phyloP scores from a whole-genome alignment of 2,113 vertebrate species.

The Phoxinus phoxinus region DNA sequence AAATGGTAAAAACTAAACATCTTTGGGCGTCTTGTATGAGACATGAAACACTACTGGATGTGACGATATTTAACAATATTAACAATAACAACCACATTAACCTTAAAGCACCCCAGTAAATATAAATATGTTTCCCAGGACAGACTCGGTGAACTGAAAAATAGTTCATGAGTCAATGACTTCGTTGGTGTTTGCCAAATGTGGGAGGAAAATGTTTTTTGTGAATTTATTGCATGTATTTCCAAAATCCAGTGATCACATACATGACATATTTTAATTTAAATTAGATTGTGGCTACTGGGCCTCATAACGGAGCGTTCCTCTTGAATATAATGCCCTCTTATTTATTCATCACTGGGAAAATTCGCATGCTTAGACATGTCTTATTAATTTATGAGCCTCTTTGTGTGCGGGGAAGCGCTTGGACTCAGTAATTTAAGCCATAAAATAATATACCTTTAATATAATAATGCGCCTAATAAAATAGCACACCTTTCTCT shows the following conservation, averaged over 20 bases:
- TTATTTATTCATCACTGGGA: conserved; percentile 70
- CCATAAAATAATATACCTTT: conserved; percentile 16
- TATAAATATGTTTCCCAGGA: conserved; percentile 6
- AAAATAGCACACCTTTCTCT: conserved; percentile 8
- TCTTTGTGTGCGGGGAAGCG: neutral
- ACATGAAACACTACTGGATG: neutral
- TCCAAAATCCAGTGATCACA: conserved; percentile 39
- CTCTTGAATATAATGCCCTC: conserved; percentile 65
- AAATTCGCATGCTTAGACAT: conserved; percentile 62
- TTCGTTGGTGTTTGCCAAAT: conserved; percentile 21
- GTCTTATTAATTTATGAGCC: conserved; percentile 66
- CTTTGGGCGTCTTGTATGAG: neutral
- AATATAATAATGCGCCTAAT: conserved; percentile 13
- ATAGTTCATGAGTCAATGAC: neutral
- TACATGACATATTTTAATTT: conserved; percentile 53
- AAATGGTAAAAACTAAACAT: neutral
- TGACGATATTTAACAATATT: neutral
- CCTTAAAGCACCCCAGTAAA: conserved; percentile 4
- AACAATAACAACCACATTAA: conserved; percentile 9
- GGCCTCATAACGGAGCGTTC: conserved; percentile 48
- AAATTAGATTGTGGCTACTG: conserved; percentile 53
- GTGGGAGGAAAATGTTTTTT: conserved; percentile 9
- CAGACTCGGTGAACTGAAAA: conserved; percentile 25
- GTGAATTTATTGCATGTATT: conserved; percentile 41
- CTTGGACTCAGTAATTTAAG: conserved; percentile 30